These are phyloP conservation scores for Caloenas nicobarica DNA, from an alignment of 2,113 vertebrate genomes.

Conservation along the genomic window DNA sequence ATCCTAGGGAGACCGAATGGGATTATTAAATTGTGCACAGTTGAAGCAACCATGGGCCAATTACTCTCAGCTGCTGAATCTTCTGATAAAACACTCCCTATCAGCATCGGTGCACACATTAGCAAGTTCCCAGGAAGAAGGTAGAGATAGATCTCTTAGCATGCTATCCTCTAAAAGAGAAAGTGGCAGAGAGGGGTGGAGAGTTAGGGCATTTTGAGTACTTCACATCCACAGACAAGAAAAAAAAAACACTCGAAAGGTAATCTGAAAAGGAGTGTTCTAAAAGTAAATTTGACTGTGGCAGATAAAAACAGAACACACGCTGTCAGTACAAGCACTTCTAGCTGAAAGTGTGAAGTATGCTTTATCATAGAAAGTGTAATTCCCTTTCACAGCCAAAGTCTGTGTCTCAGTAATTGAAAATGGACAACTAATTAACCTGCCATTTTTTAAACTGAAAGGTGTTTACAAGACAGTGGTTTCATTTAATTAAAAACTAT, in stretches of 20 bases:
- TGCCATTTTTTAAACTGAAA: not conserved
- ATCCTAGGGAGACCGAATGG: not conserved
- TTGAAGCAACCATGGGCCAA: not conserved
- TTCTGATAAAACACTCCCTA: not conserved
- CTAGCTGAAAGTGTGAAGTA: not conserved
- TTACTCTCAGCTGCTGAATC: not conserved
- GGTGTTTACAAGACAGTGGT: not conserved
- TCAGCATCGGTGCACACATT: not conserved
- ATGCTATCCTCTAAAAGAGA: not conserved
- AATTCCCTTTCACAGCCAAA: not conserved
- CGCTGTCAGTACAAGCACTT: not conserved
- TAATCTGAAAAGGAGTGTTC: not conserved
- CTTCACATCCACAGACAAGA: not conserved
- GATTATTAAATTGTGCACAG: not conserved
- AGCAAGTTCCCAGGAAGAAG: not conserved
- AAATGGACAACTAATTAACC: not conserved
- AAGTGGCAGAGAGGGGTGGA: not conserved
- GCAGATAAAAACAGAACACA: not conserved
- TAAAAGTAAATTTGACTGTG: not conserved
- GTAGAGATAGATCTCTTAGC: not conserved
- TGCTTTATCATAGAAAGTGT: not conserved
- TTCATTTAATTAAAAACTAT: not conserved
- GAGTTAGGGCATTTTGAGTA: not conserved
- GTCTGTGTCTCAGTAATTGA: not conserved
- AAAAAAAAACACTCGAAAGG: not conserved